Evolutionary conservation across 1,140 invertebrate genomes (phyloP), one percentile per base, ranked within the genome.

Genomic region (Sipha flava): DNA sequence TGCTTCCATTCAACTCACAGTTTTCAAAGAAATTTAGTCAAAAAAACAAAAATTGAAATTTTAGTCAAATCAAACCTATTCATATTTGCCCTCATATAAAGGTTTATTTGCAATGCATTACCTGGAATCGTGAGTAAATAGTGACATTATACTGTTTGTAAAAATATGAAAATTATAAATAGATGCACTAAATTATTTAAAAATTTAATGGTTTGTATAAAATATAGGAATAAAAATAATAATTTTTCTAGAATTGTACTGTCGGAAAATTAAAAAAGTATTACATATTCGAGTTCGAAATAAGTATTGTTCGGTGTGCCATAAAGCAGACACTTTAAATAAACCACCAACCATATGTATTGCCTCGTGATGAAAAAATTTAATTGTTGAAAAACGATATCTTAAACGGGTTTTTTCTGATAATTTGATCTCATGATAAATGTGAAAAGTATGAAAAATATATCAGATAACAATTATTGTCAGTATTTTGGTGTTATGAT

Each of bases 71-170:
- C n/a, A n/a, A n/a, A n/a, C n/a, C n/a, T n/a, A n/a, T n/a, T n/a
- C n/a, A n/a, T n/a, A n/a, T n/a, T n/a, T n/a, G n/a, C n/a, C n/a
- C n/a, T n/a, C n/a, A n/a, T n/a, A n/a, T 85, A 85, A 64, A 81
- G 81, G 31, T 62, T 47, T 18, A 82, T 83, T 70, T 83, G 83
- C 79, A 83, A 83, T 66, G 82, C 84, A 10, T 40, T 81, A n/a
- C 83, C 83, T 12, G 84, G 83, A 77, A 81, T 83, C 34, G 81
- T 82, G 81, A 80, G 81, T 54, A 80, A n/a, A n/a, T n/a, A n/a
- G n/a, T n/a, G n/a, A n/a, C 82, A 40, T 4, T 59, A 82, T 64
- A 29, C 72, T 70, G 57, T 72, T 80, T 79, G 83, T 82, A 80
- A 59, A 21, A 23, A 37, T 66, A 62, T 18, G 82, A 52, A 83